Base-by-base conservation (phyloP, 1,140 invertebrate species). In the Melipona quadrifasciata region DNA sequence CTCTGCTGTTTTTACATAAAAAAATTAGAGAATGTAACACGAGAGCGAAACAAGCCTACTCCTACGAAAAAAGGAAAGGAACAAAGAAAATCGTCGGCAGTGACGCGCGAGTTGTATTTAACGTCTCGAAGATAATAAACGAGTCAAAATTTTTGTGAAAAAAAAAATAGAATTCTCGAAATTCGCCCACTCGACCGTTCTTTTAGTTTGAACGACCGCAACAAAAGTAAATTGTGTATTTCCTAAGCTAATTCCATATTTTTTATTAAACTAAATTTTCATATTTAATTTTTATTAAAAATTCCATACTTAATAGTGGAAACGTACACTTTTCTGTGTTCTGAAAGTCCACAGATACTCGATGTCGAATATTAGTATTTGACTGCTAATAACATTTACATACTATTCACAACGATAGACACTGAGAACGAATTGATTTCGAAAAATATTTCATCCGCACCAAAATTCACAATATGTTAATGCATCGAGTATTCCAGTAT, bases 341-440 rank as follows among this genome's bases (percentile, higher is more conserved):
- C 47, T 5, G 19, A 16, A 34, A 17, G 2, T 51, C 1, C 24
- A n/a, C 17, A 10, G 34, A 31, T 55, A 53, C 5, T 3, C 21
- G 16, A 14, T 19, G 53, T 51, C 19, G 51, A 53, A 21, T 27
- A 16, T 57, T 68, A 82, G 51, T 58, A 19, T 65, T 76, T 12
- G 19, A 24, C 67, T 24, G 71, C 51, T 76, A 75, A 82, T 27
- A 57, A 3, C 27, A 67, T 82, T 82, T 34, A 21, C 21, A 73
- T 57, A 14, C 57, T 11, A 24, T n/a, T 64, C 58, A 10, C 39
- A 21, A 27, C 3, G 55, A 17, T 53, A 34, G 57, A 11, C 27
- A 76, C 21, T 31, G 31, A 31, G 31, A n/a, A 75, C 55, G 67
- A n/a, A 61, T 27, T 8, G 12, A 47, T 55, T 68, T 68, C 31